These are phyloP conservation scores for Ceyx margarethae DNA, from an alignment of 2,113 vertebrate genomes.

Conservation along the genomic window DNA sequence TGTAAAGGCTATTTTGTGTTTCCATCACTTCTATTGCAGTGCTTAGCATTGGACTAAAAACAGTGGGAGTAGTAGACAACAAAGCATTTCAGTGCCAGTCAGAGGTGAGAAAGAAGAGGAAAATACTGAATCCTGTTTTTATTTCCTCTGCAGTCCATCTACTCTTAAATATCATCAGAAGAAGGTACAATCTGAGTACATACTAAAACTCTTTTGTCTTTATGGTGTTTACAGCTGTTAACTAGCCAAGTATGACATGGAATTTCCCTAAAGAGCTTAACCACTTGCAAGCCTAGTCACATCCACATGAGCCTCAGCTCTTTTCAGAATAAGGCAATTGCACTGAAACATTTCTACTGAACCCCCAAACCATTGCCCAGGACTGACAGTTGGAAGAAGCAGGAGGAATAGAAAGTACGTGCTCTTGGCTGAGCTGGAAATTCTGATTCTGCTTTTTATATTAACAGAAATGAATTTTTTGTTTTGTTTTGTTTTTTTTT, in stretches of 20 bases:
- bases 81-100: neutral
- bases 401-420: neutral
- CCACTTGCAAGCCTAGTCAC: conserved; percentile 17
- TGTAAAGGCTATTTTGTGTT: neutral
- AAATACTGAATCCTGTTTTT: neutral
- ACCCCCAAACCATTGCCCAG: neutral
- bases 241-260: neutral
- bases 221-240: conserved; percentile 29
- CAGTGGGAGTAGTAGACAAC: neutral
- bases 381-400: neutral
- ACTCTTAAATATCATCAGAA: neutral
- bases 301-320: neutral
- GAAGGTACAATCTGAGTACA: neutral
- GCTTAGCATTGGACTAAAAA: neutral
- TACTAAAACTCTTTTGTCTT: neutral
- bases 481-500: too few species aligned
- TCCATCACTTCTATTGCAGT: neutral
- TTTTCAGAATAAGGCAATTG: neutral
- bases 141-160: neutral
- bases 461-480: neutral
- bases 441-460: neutral
- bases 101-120: neutral
- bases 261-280: conserved; percentile 19
- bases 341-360: neutral
- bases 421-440: neutral